A percentile compares a stretch with the other conserved stretches of the same genome.
Conservation (phyloP, 2,888 invertebrate genomes). For the Hydraecia micacea region DNA sequence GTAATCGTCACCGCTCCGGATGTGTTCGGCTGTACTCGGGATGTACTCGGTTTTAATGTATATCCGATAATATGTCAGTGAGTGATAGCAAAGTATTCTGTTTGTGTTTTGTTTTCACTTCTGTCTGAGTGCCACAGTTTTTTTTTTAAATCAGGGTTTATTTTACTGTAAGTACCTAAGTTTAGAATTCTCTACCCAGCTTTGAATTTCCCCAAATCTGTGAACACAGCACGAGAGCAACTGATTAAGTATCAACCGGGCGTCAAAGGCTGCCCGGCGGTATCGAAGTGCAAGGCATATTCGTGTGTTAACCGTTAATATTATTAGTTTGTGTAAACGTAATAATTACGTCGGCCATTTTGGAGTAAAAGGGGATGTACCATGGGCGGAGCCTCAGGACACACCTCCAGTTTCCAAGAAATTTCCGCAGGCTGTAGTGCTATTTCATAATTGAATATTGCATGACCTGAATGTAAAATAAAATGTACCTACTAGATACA, state of each 20-base stretch:
- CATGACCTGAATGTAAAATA: not conserved
- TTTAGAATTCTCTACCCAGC: not conserved
- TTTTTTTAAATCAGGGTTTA: not conserved
- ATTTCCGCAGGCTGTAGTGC: not conserved
- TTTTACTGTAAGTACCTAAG: too few relatives aligned
- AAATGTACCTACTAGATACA: too few relatives aligned
- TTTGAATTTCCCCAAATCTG: not conserved
- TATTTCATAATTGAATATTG: not conserved
- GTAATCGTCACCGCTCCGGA: too few relatives aligned
- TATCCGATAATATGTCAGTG: too few relatives aligned
- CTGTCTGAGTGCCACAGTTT: not conserved
- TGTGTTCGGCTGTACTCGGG: too few relatives aligned
- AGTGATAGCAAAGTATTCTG: too few relatives aligned
- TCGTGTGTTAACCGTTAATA: not conserved
- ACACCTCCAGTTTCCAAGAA: conserved; percentile 30
- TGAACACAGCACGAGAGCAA: too few relatives aligned
- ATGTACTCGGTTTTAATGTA: too few relatives aligned
- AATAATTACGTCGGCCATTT: conserved; percentile 21
- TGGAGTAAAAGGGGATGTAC: conserved; percentile 3
- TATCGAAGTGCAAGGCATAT: not conserved
- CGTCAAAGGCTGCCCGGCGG: not conserved
- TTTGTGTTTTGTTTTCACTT: too few relatives aligned
- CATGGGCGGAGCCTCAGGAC: conserved; percentile 19
- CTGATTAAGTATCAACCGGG: not conserved
- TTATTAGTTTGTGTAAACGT: not conserved